Evolutionary conservation across 1,140 invertebrate genomes (phyloP).

Genomic region (Homarus americanus): DNA sequence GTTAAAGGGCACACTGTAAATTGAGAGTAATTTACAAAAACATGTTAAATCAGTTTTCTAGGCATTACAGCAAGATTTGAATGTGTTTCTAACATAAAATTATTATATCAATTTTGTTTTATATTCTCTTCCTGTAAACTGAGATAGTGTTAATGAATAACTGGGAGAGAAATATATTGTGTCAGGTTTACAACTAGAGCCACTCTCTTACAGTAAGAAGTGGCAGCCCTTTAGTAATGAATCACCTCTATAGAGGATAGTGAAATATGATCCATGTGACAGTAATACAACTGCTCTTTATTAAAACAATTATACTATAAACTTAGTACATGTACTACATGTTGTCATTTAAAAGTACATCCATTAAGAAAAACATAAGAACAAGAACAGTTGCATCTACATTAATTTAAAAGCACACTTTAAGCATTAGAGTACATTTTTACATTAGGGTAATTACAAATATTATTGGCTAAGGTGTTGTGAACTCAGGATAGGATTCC

Average conservation of each 20-base stretch:
- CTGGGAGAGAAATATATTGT: no score
- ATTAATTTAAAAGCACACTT: constrained; percentile 75
- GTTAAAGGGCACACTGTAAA: no score
- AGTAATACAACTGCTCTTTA: constrained; percentile 75
- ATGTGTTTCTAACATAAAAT: no score
- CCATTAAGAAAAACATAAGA: constrained; percentile 74
- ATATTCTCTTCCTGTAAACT: no score
- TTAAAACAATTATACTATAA: constrained; percentile 75
- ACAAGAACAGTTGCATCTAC: constrained; percentile 75
- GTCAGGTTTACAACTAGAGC: no score
- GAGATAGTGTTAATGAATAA: no score
- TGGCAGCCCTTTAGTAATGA: neutral
- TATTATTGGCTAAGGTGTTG: constrained; percentile 69
- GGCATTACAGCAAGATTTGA: no score
- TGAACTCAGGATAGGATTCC: constrained; percentile 60
- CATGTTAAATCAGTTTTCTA: no score
- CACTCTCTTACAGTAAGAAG: no score
- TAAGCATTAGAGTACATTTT: constrained; percentile 74
- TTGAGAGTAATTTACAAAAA: no score
- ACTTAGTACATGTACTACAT: constrained; percentile 74
- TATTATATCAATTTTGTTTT: no score
- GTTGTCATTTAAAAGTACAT: constrained; percentile 74
- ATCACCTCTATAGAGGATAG: neutral
- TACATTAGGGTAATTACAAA: constrained; percentile 74
- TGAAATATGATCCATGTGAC: constrained; percentile 39